phyloP scores from a whole-genome alignment of 2,797 vertebrate species.

The Halcyon chelicuti region DNA sequence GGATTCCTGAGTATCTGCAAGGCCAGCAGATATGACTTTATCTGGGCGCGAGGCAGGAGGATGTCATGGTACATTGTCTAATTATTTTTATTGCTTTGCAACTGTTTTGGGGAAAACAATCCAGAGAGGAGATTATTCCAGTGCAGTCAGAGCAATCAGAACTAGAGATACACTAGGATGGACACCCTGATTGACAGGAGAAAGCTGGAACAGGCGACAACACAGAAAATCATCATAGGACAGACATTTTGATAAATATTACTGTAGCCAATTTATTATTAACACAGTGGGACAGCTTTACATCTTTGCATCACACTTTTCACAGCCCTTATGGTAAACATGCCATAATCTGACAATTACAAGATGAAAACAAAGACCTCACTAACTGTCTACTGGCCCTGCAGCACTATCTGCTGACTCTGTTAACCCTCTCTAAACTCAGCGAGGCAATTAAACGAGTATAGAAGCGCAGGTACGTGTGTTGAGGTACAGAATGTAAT shows the following conservation, averaged over 20 bases:
- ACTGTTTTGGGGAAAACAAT: conserved; percentile 38
- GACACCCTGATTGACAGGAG: conserved; percentile 54
- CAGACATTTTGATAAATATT: conserved; percentile 60
- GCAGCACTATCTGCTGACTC: not conserved
- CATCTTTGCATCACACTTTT: conserved; percentile 62
- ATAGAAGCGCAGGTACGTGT: rapidly evolving
- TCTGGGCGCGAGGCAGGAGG: not conserved
- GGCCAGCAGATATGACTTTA: conserved; percentile 38
- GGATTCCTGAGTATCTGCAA: conserved; percentile 27
- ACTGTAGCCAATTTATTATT: conserved; percentile 62
- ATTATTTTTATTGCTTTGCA: conserved; percentile 45
- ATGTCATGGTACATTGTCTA: not conserved
- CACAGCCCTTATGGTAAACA: conserved; percentile 70
- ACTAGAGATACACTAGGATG: not conserved
- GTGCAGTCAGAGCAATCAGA: not conserved
- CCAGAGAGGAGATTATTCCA: not conserved
- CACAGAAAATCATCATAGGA: conserved; percentile 48
- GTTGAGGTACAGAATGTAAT: not conserved
- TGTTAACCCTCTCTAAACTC: conserved; percentile 47
- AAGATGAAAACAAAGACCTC: conserved; percentile 68
- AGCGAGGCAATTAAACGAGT: not conserved
- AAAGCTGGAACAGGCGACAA: conserved; percentile 17
- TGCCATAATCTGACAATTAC: conserved; percentile 66
- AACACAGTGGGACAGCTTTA: conserved; percentile 69
- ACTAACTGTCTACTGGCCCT: conserved; percentile 49